These are phyloP conservation scores for Phalacrocorax brasilianus DNA, from an alignment of 2,113 vertebrate species.

Conservation along the genomic window DNA sequence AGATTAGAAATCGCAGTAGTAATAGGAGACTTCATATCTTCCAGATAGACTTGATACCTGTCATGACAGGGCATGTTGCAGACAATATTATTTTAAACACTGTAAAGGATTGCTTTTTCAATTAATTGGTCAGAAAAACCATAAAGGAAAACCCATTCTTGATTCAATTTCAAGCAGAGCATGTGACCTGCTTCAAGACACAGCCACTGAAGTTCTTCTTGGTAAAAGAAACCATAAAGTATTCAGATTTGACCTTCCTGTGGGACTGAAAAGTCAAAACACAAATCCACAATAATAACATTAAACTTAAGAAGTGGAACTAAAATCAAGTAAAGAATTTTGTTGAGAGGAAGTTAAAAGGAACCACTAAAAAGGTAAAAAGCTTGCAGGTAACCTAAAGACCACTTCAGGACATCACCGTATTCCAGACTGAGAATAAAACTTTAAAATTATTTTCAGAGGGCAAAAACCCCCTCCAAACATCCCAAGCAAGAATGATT, in stretches of 20 bases:
- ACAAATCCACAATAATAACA: neutral
- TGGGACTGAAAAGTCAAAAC: neutral
- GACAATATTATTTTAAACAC: neutral
- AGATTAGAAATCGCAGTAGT: neutral
- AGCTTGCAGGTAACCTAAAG: neutral
- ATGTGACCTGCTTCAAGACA: neutral
- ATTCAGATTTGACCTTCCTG: neutral
- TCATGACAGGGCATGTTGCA: neutral
- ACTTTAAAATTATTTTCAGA: neutral
- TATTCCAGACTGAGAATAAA: neutral
- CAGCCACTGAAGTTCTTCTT: neutral
- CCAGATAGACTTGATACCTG: accelerated
- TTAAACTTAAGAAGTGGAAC: neutral
- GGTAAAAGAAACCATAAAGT: neutral
- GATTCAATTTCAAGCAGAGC: neutral
- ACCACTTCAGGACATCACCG: neutral
- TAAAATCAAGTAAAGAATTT: neutral
- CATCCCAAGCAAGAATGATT: neutral
- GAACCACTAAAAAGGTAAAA: neutral
- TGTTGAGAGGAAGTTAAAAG: neutral
- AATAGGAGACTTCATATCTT: neutral
- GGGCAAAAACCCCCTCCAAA: accelerated
- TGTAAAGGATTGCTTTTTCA: neutral
- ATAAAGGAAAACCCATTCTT: neutral
- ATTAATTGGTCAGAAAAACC: neutral